Evolutionary conservation across 1,140 invertebrate species (phyloP), one percentile per base, ranked within the genome.

Genomic region (Drosophila lacteicornis): DNA sequence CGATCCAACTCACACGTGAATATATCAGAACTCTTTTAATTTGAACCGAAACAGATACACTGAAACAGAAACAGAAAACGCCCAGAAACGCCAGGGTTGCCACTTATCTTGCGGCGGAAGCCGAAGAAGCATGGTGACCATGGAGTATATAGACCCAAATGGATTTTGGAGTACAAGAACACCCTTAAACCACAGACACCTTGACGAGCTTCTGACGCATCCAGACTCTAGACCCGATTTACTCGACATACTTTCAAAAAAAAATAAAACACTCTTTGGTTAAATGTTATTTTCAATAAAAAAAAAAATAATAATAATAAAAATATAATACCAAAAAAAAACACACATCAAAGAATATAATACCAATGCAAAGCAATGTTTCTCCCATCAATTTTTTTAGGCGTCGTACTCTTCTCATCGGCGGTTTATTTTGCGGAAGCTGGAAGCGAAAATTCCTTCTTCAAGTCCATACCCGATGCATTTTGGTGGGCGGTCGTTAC

Each of bases 401-500:
- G 98, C 95, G 99, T 99, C 95, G 98, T 99, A 93, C 97, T 99
- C 94, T 99, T 99, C 95, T 99, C 99, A 93, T 98, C 97, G 92
- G 96, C 99, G 92, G 98, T 99, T 92, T 99, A 99, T 96, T 99
- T 99, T 95, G 99, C 99, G 85, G 99, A 99, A 95, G 96, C 98
- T 93, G 97, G 99, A 94, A 97, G 96, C 94, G 96, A 97, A 94
- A 99, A 99, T 95, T 99, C 98, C 92, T 97, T 98, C 96, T 99
- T 99, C 96, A 98, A 98, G 95, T 99, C 98, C 94, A 99, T 99
- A 95, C 97, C 97, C 93, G 97, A 97, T 94, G 97, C 98, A 93
- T 99, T 99, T 96, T 99, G 98, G 99, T 99, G 98, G 98, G 97
- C 97, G 93, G 98, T 99, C 93, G 98, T 99, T 94, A 99, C 98